Conservation (phyloP, 2,888 invertebrate species). For the Eupithecia insigniata region DNA sequence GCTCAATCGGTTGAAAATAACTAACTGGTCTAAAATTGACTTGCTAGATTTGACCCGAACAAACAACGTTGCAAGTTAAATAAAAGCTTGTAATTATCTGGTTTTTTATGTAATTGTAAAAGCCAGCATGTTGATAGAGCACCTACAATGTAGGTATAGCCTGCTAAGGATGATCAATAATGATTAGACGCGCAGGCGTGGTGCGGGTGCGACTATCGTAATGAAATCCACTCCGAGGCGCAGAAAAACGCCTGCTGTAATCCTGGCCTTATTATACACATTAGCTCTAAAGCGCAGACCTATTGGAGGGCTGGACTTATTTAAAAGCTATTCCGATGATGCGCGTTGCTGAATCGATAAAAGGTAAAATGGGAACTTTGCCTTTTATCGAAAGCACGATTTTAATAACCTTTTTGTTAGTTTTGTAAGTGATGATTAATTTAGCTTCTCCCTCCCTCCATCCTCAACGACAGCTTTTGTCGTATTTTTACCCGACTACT, state of each 20-base stretch:
- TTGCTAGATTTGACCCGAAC: too few species aligned
- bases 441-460: background rate
- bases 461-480: background rate
- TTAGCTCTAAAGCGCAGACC: constrained; percentile 37
- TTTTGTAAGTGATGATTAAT: background rate
- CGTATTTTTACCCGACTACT: background rate
- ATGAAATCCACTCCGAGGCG: constrained; percentile 31
- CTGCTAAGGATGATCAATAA: background rate
- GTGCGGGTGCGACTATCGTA: constrained; percentile 30
- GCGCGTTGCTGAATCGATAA: background rate
- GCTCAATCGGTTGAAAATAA: too few species aligned
- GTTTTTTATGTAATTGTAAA: too few species aligned
- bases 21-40: too few species aligned
- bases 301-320: constrained; percentile 36
- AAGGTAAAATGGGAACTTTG: background rate
- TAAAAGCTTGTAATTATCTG: too few species aligned
- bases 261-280: constrained; percentile 34
- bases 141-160: background rate
- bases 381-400: background rate
- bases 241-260: constrained; percentile 21
- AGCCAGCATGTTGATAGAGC: background rate
- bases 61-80: too few species aligned
- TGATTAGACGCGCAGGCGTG: constrained; percentile 7
- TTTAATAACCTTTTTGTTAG: background rate
- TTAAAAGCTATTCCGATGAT: constrained; percentile 19